phyloP scores from a whole-genome alignment of 2,113 vertebrate species.

The Phodopus roborovskii region DNA sequence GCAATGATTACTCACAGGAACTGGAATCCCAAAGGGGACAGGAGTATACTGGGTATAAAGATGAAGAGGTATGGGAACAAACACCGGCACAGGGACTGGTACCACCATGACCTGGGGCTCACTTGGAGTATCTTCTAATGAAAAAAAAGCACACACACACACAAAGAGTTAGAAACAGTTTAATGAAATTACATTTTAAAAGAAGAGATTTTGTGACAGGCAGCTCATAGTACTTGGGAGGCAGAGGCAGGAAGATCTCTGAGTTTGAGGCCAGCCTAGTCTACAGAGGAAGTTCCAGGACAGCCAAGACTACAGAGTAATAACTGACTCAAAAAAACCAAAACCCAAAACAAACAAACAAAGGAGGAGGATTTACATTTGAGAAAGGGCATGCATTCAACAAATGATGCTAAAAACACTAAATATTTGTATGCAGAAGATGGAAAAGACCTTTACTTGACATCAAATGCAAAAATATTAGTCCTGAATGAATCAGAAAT shows the following conservation, averaged over 20 bases:
- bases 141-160: constrained; percentile 33
- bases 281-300: background rate
- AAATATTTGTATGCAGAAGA: background rate
- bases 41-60: constrained; percentile 96
- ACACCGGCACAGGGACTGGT: constrained; percentile 96
- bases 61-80: constrained; percentile 95
- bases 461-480: background rate
- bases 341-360: background rate
- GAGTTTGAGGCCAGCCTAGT: background rate
- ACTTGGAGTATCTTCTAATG: constrained; percentile 73
- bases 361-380: background rate
- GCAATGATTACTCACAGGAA: constrained; percentile 91
- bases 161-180: constrained; percentile 46
- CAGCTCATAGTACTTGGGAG: background rate
- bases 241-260: background rate
- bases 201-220: background rate
- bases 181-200: background rate
- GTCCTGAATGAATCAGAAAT: background rate
- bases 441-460: background rate
- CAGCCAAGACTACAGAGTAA: background rate
- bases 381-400: background rate
- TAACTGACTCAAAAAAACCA: background rate
- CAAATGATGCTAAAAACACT: background rate
- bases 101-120: constrained; percentile 90
- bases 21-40: constrained; percentile 91